Evolutionary conservation across 1,140 invertebrate genomes (phyloP).

Genomic region (Diploscapter pachys): DNA sequence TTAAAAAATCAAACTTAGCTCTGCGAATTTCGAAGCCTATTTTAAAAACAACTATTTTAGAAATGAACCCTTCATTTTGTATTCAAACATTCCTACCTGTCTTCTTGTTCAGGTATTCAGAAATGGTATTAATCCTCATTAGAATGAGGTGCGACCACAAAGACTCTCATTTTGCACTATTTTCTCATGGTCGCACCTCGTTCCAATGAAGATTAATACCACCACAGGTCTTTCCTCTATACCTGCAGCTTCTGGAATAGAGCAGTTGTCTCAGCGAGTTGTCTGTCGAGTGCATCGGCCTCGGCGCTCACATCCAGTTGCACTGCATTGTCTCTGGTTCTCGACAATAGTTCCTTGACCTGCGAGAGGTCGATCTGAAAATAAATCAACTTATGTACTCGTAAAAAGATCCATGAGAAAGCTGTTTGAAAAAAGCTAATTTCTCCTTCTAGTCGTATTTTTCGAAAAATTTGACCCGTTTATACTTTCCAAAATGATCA

Average conservation of each 20-base stretch:
- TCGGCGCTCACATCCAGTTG: slow-evolving; percentile 89
- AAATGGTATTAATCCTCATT: not conserved
- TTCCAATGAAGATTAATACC: no score
- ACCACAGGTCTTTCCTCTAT: no score
- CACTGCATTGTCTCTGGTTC: slow-evolving; percentile 23
- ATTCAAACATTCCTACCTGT: no score
- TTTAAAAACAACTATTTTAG: not conserved
- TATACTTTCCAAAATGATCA: no score
- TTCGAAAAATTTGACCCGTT: not conserved
- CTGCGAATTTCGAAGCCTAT: not conserved
- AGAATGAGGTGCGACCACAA: no score
- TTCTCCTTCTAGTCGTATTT: not conserved
- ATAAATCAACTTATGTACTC: slow-evolving; percentile 1
- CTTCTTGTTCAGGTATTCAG: not conserved
- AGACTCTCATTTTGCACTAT: not conserved
- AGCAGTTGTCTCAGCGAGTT: slow-evolving; percentile 19
- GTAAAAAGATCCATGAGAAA: not conserved
- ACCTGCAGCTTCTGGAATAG: no score
- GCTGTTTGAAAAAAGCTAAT: not conserved
- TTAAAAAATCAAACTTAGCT: not conserved
- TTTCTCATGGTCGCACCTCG: no score
- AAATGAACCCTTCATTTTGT: no score
- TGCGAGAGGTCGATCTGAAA: slow-evolving; percentile 25
- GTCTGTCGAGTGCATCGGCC: slow-evolving; percentile 76
- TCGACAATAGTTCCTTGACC: slow-evolving; percentile 17